Conservation (phyloP, 2,113 vertebrate species). For the Geothlypis trichas region DNA sequence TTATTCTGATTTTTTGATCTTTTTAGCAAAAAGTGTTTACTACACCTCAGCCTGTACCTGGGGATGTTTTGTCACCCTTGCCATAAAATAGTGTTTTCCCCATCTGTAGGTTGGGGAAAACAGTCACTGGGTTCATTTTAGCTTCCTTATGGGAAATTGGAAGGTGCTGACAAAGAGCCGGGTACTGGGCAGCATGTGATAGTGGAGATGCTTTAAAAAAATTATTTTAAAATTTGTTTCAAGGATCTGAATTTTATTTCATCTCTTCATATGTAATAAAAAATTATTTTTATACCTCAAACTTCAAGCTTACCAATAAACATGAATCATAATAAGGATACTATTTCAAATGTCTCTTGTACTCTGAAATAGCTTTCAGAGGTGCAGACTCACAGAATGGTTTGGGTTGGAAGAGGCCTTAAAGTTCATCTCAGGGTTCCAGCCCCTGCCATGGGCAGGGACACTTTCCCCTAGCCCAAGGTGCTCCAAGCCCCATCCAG, state of each 20-base stretch:
- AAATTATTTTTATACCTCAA: neutral
- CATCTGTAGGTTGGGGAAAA: neutral
- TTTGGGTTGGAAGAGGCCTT: neutral
- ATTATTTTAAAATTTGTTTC: neutral
- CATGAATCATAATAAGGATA: neutral
- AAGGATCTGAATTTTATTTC: neutral
- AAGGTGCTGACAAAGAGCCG: neutral
- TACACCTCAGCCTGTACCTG: neutral
- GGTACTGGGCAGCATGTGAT: neutral
- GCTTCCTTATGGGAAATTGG: neutral
- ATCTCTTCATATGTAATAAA: neutral
- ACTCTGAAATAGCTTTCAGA: neutral
- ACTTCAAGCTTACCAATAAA: neutral
- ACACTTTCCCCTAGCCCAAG: rapidly evolving
- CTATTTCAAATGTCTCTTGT: neutral
- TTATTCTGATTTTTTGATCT: neutral
- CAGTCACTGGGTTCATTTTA: neutral
- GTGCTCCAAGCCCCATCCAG: rapidly evolving
- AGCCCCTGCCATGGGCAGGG: neutral
- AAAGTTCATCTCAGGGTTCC: rapidly evolving
- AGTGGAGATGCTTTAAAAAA: neutral
- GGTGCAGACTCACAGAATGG: neutral
- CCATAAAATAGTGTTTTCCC: neutral
- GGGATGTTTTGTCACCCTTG: neutral
- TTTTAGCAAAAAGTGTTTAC: neutral